Conservation (phyloP, 2,888 invertebrate genomes). For the Sylvicola cinctus region DNA sequence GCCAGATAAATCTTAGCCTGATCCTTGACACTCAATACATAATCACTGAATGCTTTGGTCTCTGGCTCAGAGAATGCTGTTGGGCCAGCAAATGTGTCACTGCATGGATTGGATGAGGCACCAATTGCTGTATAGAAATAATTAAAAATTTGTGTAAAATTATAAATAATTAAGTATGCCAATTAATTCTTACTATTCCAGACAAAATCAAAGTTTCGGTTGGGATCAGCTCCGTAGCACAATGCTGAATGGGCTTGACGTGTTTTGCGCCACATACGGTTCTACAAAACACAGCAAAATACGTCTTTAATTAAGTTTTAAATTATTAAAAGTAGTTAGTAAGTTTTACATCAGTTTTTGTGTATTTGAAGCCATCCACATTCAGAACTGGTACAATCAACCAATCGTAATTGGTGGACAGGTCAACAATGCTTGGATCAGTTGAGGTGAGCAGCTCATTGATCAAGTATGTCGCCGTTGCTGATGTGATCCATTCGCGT, state of each 20-base stretch:
- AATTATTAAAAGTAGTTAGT: background rate
- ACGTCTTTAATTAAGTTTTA: background rate
- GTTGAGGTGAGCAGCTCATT: constrained; percentile 43
- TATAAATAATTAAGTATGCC: background rate
- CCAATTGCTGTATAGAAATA: constrained; percentile 14
- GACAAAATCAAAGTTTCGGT: constrained; percentile 21
- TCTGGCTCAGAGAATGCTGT: constrained; percentile 35
- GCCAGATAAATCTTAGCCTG: constrained; percentile 33
- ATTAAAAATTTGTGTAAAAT: background rate
- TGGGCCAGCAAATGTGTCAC: constrained; percentile 28
- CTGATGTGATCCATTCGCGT: constrained; percentile 54
- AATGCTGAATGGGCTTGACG: constrained; percentile 27
- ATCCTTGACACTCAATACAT: constrained; percentile 23
- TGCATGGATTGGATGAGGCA: constrained; percentile 25
- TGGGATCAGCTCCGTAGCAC: constrained; percentile 17
- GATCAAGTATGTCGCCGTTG: constrained; percentile 45
- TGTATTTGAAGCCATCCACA: constrained; percentile 53
- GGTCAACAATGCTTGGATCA: constrained; percentile 29
- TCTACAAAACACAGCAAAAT: constrained; percentile 16
- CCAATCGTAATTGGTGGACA: constrained; percentile 51
- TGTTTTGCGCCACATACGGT: constrained; percentile 46
- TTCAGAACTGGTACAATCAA: constrained; percentile 51
- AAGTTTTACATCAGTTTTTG: constrained; percentile 35
- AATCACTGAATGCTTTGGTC: constrained; percentile 26
- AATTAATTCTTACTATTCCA: constrained; percentile 13